A percentile compares a stretch with the other conserved stretches of the same genome.
These are phyloP conservation scores for Lasioglossum figueresi DNA, from an alignment of 2,888 invertebrate genomes.

Conservation along the genomic window DNA sequence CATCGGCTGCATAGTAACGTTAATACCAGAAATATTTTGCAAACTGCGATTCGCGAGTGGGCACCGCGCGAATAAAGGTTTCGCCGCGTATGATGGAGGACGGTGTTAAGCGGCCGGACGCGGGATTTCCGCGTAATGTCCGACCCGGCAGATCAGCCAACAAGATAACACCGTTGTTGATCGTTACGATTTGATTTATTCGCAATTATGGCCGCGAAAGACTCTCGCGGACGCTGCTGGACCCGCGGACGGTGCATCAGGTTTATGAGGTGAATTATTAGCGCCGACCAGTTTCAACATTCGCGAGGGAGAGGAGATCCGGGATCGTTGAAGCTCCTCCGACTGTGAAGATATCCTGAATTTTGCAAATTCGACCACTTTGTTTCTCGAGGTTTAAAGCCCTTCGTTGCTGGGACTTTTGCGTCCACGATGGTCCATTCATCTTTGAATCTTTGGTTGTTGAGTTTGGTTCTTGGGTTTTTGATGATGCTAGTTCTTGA, in stretches of 20 bases:
- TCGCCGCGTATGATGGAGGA: slow-evolving; percentile 31
- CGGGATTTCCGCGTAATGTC: slow-evolving; percentile 62
- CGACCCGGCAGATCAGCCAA: slow-evolving; percentile 41
- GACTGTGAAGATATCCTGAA: background rate
- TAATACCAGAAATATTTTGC: slow-evolving; percentile 41
- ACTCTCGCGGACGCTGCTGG: slow-evolving; percentile 34
- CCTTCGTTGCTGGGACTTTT: background rate
- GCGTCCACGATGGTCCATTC: background rate
- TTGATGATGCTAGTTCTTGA: background rate
- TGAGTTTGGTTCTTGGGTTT: background rate
- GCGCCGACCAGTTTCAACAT: slow-evolving; percentile 32
- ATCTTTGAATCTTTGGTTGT: background rate
- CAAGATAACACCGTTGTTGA: slow-evolving; percentile 72
- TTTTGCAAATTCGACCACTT: background rate
- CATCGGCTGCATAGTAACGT: slow-evolving; percentile 4
- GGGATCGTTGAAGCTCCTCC: slow-evolving; percentile 14
- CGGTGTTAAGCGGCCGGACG: slow-evolving; percentile 44
- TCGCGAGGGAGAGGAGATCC: slow-evolving; percentile 10
- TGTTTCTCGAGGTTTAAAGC: background rate
- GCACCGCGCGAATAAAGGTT: slow-evolving; percentile 29
- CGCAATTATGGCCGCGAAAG: slow-evolving; percentile 74
- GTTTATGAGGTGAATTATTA: slow-evolving; percentile 74
- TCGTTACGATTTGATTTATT: slow-evolving; percentile 82
- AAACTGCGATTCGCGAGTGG: background rate
- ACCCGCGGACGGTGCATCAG: slow-evolving; percentile 53